These are phyloP conservation scores for Pelusios castaneus DNA, from an alignment of 2,113 vertebrate species.

Conservation along the genomic window DNA sequence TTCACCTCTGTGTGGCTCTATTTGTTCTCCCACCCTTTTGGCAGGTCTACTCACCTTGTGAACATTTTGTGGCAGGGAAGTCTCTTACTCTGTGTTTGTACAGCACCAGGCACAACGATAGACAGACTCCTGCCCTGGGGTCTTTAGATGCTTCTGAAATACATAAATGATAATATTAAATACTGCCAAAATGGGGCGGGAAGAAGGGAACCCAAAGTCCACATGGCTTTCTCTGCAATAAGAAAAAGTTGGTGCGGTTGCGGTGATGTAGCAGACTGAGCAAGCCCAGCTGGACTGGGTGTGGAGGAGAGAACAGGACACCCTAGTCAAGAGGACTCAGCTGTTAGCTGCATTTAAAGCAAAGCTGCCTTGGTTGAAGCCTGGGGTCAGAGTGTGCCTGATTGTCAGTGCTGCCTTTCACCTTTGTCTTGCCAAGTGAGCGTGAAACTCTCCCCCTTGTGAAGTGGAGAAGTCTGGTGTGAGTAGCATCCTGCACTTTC, in stretches of 20 bases:
- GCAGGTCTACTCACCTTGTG: neutral
- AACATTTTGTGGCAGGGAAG: neutral
- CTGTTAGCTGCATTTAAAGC: neutral
- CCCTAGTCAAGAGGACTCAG: neutral
- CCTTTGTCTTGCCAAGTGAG: neutral
- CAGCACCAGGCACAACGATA: neutral
- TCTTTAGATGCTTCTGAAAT: neutral
- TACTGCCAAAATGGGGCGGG: neutral
- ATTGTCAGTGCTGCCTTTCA: neutral
- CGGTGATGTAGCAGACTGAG: neutral
- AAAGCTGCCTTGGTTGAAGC: neutral
- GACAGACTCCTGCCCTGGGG: neutral
- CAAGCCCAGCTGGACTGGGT: neutral
- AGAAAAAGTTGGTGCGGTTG: neutral
- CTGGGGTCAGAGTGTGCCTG: neutral
- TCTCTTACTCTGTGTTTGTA: neutral
- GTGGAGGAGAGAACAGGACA: neutral
- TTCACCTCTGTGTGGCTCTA: rapidly evolving
- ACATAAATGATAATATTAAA: neutral
- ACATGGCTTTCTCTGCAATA: neutral
- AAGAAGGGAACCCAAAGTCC: neutral
- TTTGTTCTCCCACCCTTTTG: neutral
- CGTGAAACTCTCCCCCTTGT: neutral
- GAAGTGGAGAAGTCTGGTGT: neutral
- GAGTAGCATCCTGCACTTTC: neutral